A percentile compares a stretch with the other conserved stretches of the same genome.
Evolutionary conservation across 2,113 vertebrate genomes (phyloP).

Genomic region (rabbit (Oryctolagus cuniculus)): mOryCun1.1 NC_091444.1:17579501-17580000

Average conservation of each 20-base stretch:
- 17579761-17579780: neutral
- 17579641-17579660: neutral
- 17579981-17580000: neutral
- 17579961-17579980: neutral
- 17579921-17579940: neutral
- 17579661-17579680: neutral
- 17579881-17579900: neutral
- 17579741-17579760: neutral
- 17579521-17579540: slow-evolving; percentile 27
- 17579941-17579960: neutral
- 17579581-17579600: slow-evolving; percentile 37
- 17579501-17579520: neutral
- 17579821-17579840: neutral
- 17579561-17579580: slow-evolving; percentile 32
- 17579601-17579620: neutral
- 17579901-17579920: neutral
- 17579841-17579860: neutral
- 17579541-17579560: slow-evolving; percentile 44
- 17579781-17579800: neutral
- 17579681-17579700: no score
- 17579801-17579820: neutral
- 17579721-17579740: neutral
- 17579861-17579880: neutral
- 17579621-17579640: neutral
- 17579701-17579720: neutral